Evolutionary conservation across 2,888 invertebrate genomes (phyloP).

Genomic region (Harpalus rufipes): DNA sequence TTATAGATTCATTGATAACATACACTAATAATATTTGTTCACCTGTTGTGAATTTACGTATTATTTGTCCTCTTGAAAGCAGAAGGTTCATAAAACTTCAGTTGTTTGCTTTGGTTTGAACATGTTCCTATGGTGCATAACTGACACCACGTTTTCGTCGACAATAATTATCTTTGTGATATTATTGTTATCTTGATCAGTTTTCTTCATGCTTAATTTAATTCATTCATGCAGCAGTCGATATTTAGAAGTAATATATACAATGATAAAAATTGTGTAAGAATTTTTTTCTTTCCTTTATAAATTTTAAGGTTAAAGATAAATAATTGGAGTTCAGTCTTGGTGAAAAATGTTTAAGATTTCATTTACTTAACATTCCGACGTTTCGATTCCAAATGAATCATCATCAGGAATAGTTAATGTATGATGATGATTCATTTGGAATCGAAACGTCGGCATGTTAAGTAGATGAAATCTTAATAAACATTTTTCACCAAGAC

Average conservation of each 20-base stretch:
- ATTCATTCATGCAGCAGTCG: conserved; percentile 8
- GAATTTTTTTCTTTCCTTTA: too few relatives aligned
- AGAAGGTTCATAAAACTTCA: conserved; percentile 10
- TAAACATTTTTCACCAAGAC: too few relatives aligned
- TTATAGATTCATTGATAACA: neutral
- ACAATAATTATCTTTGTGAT: conserved; percentile 25
- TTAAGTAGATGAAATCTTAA: too few relatives aligned
- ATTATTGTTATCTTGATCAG: conserved; percentile 15
- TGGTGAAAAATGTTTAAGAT: too few relatives aligned
- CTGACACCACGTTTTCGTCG: conserved; percentile 14
- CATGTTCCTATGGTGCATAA: conserved; percentile 12
- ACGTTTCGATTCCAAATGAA: too few relatives aligned
- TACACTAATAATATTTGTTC: neutral
- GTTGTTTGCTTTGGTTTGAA: conserved; percentile 35
- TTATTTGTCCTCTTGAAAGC: neutral
- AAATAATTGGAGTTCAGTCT: too few relatives aligned
- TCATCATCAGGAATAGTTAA: too few relatives aligned
- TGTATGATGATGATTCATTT: too few relatives aligned
- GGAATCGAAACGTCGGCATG: too few relatives aligned
- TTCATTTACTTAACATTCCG: too few relatives aligned
- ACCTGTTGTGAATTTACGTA: neutral
- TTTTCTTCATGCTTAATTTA: conserved; percentile 24
- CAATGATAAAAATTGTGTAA: neutral
- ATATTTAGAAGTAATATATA: neutral
- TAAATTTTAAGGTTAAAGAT: too few relatives aligned